Evolutionary conservation across 2,888 invertebrate species (phyloP).

Genomic region (Drosophila mulleri): DNA sequence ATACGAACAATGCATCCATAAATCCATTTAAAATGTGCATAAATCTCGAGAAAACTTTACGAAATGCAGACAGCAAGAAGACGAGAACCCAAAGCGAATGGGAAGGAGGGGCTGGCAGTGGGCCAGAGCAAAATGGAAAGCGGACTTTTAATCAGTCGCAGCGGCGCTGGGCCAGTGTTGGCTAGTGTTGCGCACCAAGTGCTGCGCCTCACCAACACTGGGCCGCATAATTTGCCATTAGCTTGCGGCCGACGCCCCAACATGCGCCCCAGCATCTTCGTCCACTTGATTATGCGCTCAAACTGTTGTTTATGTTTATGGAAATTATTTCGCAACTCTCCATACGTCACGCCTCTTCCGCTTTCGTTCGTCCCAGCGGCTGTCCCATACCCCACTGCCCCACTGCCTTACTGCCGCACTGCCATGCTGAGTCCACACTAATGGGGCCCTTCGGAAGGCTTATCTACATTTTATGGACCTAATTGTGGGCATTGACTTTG

Average conservation of each 20-base stretch:
- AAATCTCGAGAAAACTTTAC: slow-evolving; percentile 35
- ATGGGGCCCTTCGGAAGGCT: slow-evolving; percentile 43
- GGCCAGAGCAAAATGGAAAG: background rate
- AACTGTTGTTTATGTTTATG: slow-evolving; percentile 72
- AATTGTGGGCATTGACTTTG: slow-evolving; percentile 54
- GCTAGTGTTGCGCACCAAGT: background rate
- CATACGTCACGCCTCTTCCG: background rate
- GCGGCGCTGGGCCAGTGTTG: slow-evolving; percentile 22
- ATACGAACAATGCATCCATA: slow-evolving; percentile 35
- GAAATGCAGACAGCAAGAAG: background rate
- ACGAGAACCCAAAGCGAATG: background rate
- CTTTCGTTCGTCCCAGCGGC: background rate
- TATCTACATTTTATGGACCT: slow-evolving; percentile 62
- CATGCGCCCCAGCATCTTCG: slow-evolving; percentile 22
- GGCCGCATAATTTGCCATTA: slow-evolving; percentile 66
- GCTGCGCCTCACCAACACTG: slow-evolving; percentile 40
- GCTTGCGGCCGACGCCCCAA: slow-evolving; percentile 30
- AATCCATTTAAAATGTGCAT: slow-evolving; percentile 64
- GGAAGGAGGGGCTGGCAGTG: background rate
- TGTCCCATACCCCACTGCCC: too few species aligned
- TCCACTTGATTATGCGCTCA: slow-evolving; percentile 60
- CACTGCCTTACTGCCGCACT: slow-evolving; percentile 2
- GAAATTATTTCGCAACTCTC: slow-evolving; percentile 58
- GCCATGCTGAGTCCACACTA: slow-evolving; percentile 2
- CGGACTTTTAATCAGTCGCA: slow-evolving; percentile 22